Evolutionary conservation across 2,888 invertebrate species (phyloP).

Genomic region (Axea sp.): DNA sequence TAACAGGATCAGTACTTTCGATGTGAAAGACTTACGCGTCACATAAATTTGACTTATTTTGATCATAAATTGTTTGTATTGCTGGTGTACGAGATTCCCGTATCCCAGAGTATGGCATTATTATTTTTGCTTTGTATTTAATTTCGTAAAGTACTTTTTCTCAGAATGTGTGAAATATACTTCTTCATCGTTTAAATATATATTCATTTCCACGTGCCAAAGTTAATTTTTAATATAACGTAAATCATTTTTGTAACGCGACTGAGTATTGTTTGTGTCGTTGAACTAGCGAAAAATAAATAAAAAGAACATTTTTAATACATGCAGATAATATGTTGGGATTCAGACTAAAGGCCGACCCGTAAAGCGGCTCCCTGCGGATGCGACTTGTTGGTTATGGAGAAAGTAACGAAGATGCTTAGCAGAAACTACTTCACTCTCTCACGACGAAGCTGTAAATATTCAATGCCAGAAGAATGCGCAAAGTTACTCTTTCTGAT

Average conservation of each 20-base stretch:
- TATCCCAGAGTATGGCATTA: constrained; percentile 36
- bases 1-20: constrained; percentile 45
- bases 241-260: constrained; percentile 12
- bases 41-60: constrained; percentile 41
- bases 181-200: constrained; percentile 26
- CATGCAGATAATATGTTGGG: constrained; percentile 15
- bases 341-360: constrained; percentile 22
- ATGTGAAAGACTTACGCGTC: constrained; percentile 45
- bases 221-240: constrained; percentile 51
- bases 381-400: constrained; percentile 51
- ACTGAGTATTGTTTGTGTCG: constrained; percentile 11
- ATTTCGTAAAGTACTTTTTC: constrained; percentile 12
- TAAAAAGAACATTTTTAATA: constrained; percentile 5
- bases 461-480: constrained; percentile 65
- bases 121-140: constrained; percentile 33
- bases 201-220: constrained; percentile 60
- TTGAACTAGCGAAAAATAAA: constrained; percentile 13
- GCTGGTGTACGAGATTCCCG: constrained; percentile 14
- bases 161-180: constrained; percentile 22
- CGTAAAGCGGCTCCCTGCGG: constrained; percentile 21
- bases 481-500: constrained; percentile 63
- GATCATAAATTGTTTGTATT: constrained; percentile 31
- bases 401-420: constrained; percentile 66
- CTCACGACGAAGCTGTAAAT: constrained; percentile 63
- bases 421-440: constrained; percentile 60